A percentile compares a stretch with the other conserved stretches of the same genome.
phyloP scores from a whole-genome alignment of 1,140 invertebrate genomes.

The Oncopodura yosiiana region DNA sequence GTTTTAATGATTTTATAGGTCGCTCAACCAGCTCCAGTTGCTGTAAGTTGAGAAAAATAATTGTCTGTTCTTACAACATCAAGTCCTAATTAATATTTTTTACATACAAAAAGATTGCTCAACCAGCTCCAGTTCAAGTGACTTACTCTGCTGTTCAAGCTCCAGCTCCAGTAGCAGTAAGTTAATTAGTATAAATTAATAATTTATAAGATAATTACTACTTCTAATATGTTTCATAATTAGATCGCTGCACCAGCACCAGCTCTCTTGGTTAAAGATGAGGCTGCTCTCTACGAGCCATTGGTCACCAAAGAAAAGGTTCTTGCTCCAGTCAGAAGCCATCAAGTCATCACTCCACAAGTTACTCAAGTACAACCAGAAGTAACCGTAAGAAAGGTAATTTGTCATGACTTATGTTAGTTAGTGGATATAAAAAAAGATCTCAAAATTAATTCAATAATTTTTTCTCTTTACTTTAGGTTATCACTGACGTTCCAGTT shows the following conservation, averaged over 20 bases:
- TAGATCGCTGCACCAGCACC: constrained; percentile 39
- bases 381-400: constrained; percentile 36
- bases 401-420: too few relatives aligned
- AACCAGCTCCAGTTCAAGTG: constrained; percentile 32
- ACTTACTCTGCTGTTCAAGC: constrained; percentile 42
- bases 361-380: constrained; percentile 37
- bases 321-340: constrained; percentile 36
- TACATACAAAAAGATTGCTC: too few relatives aligned
- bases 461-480: too few relatives aligned
- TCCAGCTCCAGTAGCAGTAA: constrained; percentile 37
- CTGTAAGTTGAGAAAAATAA: too few relatives aligned
- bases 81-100: too few relatives aligned
- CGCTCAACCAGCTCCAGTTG: constrained; percentile 29
- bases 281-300: constrained; percentile 31
- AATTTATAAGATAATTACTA: too few relatives aligned
- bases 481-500: too few relatives aligned
- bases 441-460: background rate
- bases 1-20: too few relatives aligned
- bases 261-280: constrained; percentile 16
- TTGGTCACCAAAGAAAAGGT: constrained; percentile 33
- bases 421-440: background rate
- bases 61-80: too few relatives aligned
- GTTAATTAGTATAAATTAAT: background rate
- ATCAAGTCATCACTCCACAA: constrained; percentile 37
- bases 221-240: too few relatives aligned